Evolutionary conservation across 2,797 vertebrate species (phyloP).

Genomic region (Platalea minor): DNA sequence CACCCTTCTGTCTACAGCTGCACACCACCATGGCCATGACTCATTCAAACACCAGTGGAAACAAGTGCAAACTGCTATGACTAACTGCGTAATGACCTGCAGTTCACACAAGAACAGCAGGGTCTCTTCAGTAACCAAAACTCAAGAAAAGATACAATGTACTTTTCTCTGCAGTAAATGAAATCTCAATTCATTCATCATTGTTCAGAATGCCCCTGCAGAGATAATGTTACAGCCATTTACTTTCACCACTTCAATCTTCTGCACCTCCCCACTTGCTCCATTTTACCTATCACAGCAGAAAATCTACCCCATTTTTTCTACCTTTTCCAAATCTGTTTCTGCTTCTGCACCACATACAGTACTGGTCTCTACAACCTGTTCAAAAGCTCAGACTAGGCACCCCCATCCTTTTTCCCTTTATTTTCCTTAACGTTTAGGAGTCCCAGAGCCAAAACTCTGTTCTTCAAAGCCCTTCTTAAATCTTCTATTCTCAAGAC

Average conservation of each 20-base stretch:
- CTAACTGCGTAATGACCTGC: constrained; percentile 2
- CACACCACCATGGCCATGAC: constrained; percentile 15
- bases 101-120: background rate
- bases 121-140: background rate
- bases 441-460: background rate
- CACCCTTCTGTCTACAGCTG: constrained; percentile 20
- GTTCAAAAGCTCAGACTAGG: background rate
- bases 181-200: background rate
- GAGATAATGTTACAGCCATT: background rate
- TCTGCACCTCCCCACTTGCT: background rate
- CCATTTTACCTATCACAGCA: background rate
- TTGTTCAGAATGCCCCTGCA: background rate
- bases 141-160: background rate
- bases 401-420: background rate
- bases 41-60: constrained; percentile 43
- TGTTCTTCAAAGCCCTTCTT: background rate
- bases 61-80: constrained; percentile 42
- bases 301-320: background rate
- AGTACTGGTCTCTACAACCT: background rate
- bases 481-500: background rate
- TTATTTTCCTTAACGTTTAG: background rate
- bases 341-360: background rate
- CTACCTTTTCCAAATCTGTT: background rate
- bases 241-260: background rate
- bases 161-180: background rate